Base-by-base conservation (phyloP, 2,113 vertebrate species). In the Crocuta crocuta region DNA sequence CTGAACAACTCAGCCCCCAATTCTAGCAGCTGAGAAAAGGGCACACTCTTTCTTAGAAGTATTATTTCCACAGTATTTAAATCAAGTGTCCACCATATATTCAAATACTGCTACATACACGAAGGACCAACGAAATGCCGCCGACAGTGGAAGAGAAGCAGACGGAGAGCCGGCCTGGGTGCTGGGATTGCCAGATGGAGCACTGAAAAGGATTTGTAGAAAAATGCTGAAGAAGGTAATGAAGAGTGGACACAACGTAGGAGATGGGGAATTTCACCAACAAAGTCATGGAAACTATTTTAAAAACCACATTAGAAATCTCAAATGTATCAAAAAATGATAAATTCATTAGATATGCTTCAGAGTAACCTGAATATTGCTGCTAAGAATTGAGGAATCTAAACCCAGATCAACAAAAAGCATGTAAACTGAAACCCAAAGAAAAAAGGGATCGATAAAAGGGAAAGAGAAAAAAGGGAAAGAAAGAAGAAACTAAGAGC, bases 191-290 rank as follows among this genome's bases (percentile, higher is more conserved):
- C 0, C 7, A 79, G 53, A 83, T 1, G 89, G 6, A 61, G 8
- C 39, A 31, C 45, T 68, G 35, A 53, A 88, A 89, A 74, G 23
- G 71, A 53, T 43, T 55, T 80, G 55, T 70, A 71, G 39, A 81
- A 90, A 97, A 95, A 94, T 53, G 66, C n/a, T 76, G 28, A 66
- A 63, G 12, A 11, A 50, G 19, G 31, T 55, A 91, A 83, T 76
- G n/a, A 66, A 89, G 13, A 76, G 53, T 45, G 4, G 10, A 19
- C 10, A 58, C 7, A 23, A 71, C 1, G 10, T 28, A 74, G 13
- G 28, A 94, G 11, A 89, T 70, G 48, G 50, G 45, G 4, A 50
- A 89, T 86, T 95, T 89, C 82, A 85, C 65, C 24, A 88, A 68
- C 13, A 58, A 82, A 80, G 66, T 55, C 35, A 89, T 28, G 50